Percentiles rank a stretch among this genome's conserved stretches.
Evolutionary conservation across 1,140 invertebrate species (phyloP).

Genomic region (Drosophila truncata): DNA sequence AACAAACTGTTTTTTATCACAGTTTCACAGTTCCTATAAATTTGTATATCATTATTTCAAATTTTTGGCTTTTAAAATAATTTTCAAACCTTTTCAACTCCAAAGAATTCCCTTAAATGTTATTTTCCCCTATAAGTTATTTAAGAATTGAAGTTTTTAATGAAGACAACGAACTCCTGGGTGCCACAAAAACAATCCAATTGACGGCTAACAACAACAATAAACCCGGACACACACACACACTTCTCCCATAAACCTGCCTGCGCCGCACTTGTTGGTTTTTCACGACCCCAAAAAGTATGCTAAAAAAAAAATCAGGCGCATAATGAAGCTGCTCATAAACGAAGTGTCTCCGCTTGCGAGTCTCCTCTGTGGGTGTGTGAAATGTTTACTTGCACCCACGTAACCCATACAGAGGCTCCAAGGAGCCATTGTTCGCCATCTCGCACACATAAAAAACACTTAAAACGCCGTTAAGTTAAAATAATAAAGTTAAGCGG

Average conservation of each 20-base stretch:
- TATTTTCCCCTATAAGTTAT: not conserved
- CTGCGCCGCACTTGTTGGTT: constrained; percentile 37
- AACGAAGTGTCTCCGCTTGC: constrained; percentile 50
- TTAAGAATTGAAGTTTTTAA: constrained; percentile 3
- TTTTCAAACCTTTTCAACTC: not conserved
- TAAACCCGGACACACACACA: constrained; percentile 1
- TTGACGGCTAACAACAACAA: constrained; percentile 36
- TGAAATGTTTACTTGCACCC: constrained; percentile 70
- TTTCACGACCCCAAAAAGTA: constrained; percentile 63
- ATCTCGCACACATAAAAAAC: constrained; percentile 67
- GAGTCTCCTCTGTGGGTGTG: constrained; percentile 23
- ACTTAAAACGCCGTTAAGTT: constrained; percentile 84
- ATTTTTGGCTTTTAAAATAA: not conserved
- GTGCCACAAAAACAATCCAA: constrained; percentile 43
- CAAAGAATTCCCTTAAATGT: not conserved
- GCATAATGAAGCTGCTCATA: constrained; percentile 79
- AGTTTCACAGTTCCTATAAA: no score
- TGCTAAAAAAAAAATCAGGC: constrained; percentile 71
- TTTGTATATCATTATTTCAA: no score
- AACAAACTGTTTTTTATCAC: no score
- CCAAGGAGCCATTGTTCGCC: constrained; percentile 30
- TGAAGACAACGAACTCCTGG: constrained; percentile 40
- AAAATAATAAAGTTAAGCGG: constrained; percentile 84
- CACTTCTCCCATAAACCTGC: not conserved
- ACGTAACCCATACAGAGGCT: not conserved